Conservation (phyloP, 2,797 vertebrate genomes). For the Selene dorsalis region DNA sequence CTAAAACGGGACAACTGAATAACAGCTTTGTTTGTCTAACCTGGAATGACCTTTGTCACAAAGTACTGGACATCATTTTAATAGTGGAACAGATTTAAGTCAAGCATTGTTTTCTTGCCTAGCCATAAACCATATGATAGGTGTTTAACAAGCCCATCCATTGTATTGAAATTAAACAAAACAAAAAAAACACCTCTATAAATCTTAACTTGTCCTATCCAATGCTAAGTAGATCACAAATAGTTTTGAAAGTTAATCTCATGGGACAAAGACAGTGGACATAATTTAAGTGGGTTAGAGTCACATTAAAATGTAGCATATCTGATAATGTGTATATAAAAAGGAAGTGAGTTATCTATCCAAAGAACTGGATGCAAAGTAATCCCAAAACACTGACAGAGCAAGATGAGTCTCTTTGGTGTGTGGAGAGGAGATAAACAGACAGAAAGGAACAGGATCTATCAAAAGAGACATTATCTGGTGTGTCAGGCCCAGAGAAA, state of each 20-base stretch:
- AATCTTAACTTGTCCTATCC: too few species aligned
- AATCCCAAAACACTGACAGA: conserved; percentile 22
- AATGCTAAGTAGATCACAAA: neutral
- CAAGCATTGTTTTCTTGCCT: too few species aligned
- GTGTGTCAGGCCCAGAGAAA: conserved; percentile 18
- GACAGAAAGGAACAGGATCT: conserved; percentile 37
- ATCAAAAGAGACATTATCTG: conserved; percentile 52
- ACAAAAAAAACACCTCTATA: too few species aligned
- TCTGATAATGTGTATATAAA: neutral
- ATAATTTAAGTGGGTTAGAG: neutral
- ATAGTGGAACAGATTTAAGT: neutral
- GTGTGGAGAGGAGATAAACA: conserved; percentile 52
- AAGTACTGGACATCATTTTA: neutral
- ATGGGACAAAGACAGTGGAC: too few species aligned
- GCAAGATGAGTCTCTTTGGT: conserved; percentile 18
- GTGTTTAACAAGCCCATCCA: too few species aligned
- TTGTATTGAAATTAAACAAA: too few species aligned
- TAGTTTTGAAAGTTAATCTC: neutral
- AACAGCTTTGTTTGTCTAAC: neutral
- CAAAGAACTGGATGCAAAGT: conserved; percentile 16
- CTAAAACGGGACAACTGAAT: conserved; percentile 33
- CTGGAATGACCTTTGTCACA: conserved; percentile 20
- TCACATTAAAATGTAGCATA: neutral
- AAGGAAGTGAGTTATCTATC: neutral
- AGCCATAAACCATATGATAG: neutral